Evolutionary conservation across 2,888 invertebrate species (phyloP), one percentile per base, ranked within the genome.

Genomic region (Drosophila nr. medialis): DNA sequence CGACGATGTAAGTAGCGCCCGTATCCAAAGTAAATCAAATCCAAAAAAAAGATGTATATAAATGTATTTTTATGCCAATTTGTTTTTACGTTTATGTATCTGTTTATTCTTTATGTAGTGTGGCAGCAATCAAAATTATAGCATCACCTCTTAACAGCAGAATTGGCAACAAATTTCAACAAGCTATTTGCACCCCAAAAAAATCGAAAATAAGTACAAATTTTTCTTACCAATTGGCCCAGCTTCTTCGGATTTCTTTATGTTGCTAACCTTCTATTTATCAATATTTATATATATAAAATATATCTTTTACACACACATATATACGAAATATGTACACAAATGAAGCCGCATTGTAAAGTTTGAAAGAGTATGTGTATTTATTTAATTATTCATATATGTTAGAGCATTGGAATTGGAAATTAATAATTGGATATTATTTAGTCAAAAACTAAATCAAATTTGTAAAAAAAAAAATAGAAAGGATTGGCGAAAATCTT

Each of bases 1-100:
- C 79, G 85, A 87, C 81, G 85, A 86, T 79, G 87, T 86, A 87
- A 87, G 85, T 87, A 86, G 65, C 82, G 80, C 66, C 75, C 69
- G 67, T 74, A 78, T 75, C 51, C 58, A 64, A 73, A 77, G 56
- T 60, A 65, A 80, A 71, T 63, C 72, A 78, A 70, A 67, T 36
- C 48, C 51, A 50, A 51, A 65, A 63, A 62, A 45, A 21, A 21
- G 1, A n/a, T 10, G n/a, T 21, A 24, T 45, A 27, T 45, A 18
- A 50, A 54, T 62, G 34, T 36, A 51, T 55, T 36, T 30, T 42
- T 55, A 29, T 54, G 66, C 51, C 49, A 63, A 67, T 77, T 67
- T 64, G 45, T 61, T 67, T 61, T 54, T 54, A 53, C 32, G 50
- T 75, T 62, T 65, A 64, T 60, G 63, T 78, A 48, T 53, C 65